Percentiles rank a stretch among this genome's conserved stretches.
Evolutionary conservation across 2,113 vertebrate genomes (phyloP).

Genomic region (Echinops telfairi): DNA sequence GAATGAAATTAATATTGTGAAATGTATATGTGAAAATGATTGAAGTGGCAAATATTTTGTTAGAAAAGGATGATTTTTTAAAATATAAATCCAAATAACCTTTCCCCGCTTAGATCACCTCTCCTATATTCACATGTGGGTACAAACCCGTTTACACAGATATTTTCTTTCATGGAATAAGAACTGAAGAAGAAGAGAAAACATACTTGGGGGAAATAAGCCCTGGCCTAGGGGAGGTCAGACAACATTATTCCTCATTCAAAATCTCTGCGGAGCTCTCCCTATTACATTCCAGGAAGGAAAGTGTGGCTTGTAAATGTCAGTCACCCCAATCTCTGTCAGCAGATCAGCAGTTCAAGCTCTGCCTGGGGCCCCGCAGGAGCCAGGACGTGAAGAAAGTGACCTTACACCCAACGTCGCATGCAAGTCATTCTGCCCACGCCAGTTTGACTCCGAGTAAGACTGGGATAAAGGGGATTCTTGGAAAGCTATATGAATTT

Average conservation of each 20-base stretch:
- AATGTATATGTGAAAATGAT: not conserved
- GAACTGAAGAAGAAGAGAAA: not conserved
- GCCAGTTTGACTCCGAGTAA: not conserved
- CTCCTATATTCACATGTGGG: not conserved
- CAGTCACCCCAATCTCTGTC: not conserved
- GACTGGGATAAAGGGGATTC: conserved; percentile 4
- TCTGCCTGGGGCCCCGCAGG: not conserved
- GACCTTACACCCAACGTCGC: not conserved
- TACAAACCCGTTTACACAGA: not conserved
- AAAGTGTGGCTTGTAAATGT: not conserved
- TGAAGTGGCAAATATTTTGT: not conserved
- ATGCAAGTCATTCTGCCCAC: not conserved
- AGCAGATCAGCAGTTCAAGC: not conserved
- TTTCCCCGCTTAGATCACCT: not conserved
- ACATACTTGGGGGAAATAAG: not conserved
- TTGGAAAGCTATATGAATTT: conserved; percentile 69
- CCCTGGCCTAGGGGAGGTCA: not conserved
- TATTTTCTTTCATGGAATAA: conserved; percentile 9
- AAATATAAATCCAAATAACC: not conserved
- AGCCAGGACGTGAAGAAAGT: not conserved
- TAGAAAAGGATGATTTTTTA: not conserved
- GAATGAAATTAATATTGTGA: not conserved
- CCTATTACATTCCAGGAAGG: not conserved
- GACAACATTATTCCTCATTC: not conserved
- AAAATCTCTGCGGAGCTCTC: not conserved